A percentile compares a stretch with the other conserved stretches of the same genome.
Conservation (phyloP, 2,113 vertebrate species). For the Drymodes brunneopygia region DNA sequence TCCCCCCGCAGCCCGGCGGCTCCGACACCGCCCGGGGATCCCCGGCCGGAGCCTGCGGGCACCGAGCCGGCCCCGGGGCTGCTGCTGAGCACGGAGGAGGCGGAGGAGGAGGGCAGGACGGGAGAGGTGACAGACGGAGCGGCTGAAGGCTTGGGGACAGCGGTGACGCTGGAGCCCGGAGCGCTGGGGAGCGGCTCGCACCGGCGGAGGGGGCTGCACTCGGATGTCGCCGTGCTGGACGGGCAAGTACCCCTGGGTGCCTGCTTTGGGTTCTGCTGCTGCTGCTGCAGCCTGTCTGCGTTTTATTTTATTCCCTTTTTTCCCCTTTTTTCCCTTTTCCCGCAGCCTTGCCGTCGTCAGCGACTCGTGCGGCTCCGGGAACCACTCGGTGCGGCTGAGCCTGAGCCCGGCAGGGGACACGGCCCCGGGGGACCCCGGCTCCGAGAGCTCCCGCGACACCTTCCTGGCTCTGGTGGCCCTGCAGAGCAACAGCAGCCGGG, state of each 20-base stretch:
- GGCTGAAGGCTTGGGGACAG: background rate
- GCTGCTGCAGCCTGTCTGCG: background rate
- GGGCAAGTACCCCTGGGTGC: background rate
- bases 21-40: accelerated
- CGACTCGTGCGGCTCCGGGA: conserved; percentile 70
- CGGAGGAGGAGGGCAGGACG: background rate
- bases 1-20: background rate
- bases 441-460: background rate
- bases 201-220: background rate
- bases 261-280: background rate
- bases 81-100: background rate
- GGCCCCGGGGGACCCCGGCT: accelerated
- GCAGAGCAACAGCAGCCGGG: conserved; percentile 69
- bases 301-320: background rate
- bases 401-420: background rate
- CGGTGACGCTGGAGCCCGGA: background rate
- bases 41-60: background rate
- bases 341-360: conserved; percentile 66
- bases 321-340: background rate
- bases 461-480: conserved; percentile 64
- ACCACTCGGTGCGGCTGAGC: conserved; percentile 74
- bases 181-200: background rate
- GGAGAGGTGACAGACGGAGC: background rate
- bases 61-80: background rate
- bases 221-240: background rate